Evolutionary conservation across 2,888 invertebrate genomes (phyloP).

Genomic region (Euplagia quadripunctaria): DNA sequence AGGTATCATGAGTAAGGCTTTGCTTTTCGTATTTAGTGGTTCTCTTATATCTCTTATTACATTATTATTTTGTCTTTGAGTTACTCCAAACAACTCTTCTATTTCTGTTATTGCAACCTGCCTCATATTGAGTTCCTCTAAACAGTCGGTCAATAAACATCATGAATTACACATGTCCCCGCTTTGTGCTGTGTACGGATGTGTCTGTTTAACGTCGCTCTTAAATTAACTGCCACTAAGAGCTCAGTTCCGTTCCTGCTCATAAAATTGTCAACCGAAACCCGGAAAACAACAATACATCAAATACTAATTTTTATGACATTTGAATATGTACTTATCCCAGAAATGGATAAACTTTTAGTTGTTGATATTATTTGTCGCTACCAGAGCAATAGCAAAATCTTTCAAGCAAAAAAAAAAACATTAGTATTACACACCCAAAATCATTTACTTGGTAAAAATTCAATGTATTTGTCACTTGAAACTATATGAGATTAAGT

Average conservation of each 20-base stretch:
- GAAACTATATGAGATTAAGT: too few relatives aligned
- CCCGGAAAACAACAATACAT: neutral
- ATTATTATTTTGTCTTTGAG: neutral
- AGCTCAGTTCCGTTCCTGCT: conserved; percentile 42
- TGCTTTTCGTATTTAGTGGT: neutral
- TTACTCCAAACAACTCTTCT: neutral
- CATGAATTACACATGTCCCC: conserved; percentile 26
- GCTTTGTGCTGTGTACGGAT: conserved; percentile 45
- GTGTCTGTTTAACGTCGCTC: conserved; percentile 45
- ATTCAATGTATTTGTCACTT: neutral
- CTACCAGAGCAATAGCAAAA: neutral
- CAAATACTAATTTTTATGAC: neutral
- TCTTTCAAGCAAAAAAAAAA: neutral
- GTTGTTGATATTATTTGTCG: neutral
- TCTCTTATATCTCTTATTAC: neutral
- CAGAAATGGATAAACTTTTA: too few relatives aligned
- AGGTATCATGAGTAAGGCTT: neutral
- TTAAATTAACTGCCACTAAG: conserved; percentile 50
- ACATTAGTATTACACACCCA: neutral
- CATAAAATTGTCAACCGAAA: neutral
- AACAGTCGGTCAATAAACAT: conserved; percentile 13
- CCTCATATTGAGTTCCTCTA: neutral
- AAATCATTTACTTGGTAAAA: neutral
- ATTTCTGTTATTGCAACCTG: neutral
- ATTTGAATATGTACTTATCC: neutral